Evolutionary conservation across 2,888 invertebrate genomes (phyloP), one percentile per base, ranked within the genome.

Genomic region (Trachelus stipa): DNA sequence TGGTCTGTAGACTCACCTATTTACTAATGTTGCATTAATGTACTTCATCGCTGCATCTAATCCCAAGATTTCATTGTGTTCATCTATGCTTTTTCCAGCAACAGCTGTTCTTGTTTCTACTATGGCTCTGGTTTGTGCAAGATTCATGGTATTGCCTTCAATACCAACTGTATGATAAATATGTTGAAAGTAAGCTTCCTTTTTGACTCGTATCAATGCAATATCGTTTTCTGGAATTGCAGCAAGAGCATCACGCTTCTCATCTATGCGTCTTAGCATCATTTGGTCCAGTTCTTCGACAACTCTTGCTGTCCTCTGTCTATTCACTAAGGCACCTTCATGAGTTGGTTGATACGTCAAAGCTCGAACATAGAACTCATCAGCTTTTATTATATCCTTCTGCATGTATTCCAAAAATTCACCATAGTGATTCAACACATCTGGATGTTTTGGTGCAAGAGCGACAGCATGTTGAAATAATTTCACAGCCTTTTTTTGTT

Each of bases 151-250:
- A 89, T 99, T 99, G 0, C 99, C 99, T 92, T 99, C 99, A 83
- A 99, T 98, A 34, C 97, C 99, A 33, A 98, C 98, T 0, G 98
- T 98, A 89, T 99, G 99, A 91, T 98, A 98, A 81, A 99, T 98
- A 89, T 99, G 98, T 88, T 97, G 95, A 90, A 98, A 98, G 91
- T 98, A 99, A 1, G 98, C 98, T 91, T 99, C 98, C 89, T 97
- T 97, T 88, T 98, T 98, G 4, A 98, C 96, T 87, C 97, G 94
- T 76, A 97, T 93, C 83, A 98, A 92, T 9, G 97, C 96, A 0
- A 96, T 94, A 90, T 96, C 95, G 69, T 94, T 94, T 82, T 96
- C 95, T 31, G 98, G 97, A 87, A 98, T 96, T 6, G 95, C 94
- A 34, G 96, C 94, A 11, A 99, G 92, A 31, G 95, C 94, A 88